These are phyloP conservation scores for Lerema accius DNA, from an alignment of 1,140 invertebrate genomes.

Conservation along the genomic window DNA sequence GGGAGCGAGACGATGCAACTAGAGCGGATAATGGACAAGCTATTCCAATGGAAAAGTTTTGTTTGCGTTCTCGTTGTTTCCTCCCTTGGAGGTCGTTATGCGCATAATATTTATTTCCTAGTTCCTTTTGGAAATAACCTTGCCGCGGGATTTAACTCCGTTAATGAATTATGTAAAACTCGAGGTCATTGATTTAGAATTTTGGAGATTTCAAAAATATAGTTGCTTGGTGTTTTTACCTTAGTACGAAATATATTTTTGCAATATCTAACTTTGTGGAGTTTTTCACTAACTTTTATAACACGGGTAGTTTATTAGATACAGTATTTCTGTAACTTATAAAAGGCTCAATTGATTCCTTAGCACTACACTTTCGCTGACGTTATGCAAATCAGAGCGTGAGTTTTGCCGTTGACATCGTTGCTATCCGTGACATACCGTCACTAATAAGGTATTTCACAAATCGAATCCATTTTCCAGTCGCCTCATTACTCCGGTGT, in stretches of 20 bases:
- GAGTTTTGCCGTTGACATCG: slow-evolving; percentile 50
- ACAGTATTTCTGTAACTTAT: too few species aligned
- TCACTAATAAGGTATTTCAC: slow-evolving; percentile 48
- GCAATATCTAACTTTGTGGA: too few species aligned
- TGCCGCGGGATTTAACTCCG: too few species aligned
- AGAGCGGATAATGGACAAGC: slow-evolving; percentile 61
- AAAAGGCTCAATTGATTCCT: background rate
- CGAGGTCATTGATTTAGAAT: background rate
- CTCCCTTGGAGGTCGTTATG: slow-evolving; percentile 24
- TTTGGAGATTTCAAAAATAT: too few species aligned
- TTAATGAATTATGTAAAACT: too few species aligned
- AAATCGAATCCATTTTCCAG: slow-evolving; percentile 49
- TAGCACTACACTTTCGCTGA: slow-evolving; percentile 68
- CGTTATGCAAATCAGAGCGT: slow-evolving; percentile 75
- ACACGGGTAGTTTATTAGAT: too few species aligned
- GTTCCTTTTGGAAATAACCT: slow-evolving; percentile 25
- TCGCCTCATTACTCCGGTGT: slow-evolving; percentile 46
- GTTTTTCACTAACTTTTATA: too few species aligned
- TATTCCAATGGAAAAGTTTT: slow-evolving; percentile 62
- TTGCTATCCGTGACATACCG: slow-evolving; percentile 52
- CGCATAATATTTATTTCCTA: slow-evolving; percentile 43
- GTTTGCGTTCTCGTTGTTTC: background rate
- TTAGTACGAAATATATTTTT: too few species aligned
- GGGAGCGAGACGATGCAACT: slow-evolving; percentile 64
- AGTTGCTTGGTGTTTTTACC: too few species aligned